A percentile compares a stretch with the other conserved stretches of the same genome.
phyloP scores from a whole-genome alignment of 1,140 invertebrate genomes.

The Pseudomyrmex dendroicus region DNA sequence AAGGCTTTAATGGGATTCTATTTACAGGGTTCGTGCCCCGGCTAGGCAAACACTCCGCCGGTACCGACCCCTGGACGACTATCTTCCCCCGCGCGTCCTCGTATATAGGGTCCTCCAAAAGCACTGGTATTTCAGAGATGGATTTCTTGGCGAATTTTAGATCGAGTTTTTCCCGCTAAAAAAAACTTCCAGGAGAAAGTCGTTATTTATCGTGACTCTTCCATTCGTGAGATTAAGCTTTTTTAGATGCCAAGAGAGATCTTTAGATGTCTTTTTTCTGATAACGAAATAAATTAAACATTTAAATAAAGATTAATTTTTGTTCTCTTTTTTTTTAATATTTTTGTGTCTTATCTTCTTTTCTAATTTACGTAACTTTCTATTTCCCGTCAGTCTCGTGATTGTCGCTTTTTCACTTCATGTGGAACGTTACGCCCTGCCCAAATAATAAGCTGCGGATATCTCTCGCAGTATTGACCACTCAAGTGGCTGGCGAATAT shows the following conservation, averaged over 20 bases:
- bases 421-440: background rate
- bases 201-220: background rate
- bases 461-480: background rate
- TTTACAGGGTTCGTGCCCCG: slow-evolving; percentile 82
- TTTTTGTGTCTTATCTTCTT: background rate
- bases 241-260: background rate
- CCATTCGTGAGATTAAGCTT: slow-evolving; percentile 9
- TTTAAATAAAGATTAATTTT: too few relatives aligned
- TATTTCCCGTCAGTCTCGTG: background rate
- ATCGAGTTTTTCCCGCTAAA: slow-evolving; percentile 9
- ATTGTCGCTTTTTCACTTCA: background rate
- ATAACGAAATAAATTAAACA: too few relatives aligned
- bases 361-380: background rate
- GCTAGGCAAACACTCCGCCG: slow-evolving; percentile 80
- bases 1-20: slow-evolving; percentile 84
- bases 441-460: background rate
- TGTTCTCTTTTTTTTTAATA: too few relatives aligned
- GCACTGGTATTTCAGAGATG: slow-evolving; percentile 36
- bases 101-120: slow-evolving; percentile 37
- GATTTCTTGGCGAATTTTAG: slow-evolving; percentile 29
- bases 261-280: too few relatives aligned
- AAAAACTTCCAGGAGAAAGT: background rate
- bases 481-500: background rate
- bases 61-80: slow-evolving; percentile 37
- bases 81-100: slow-evolving; percentile 29